Conservation (phyloP, 2,888 invertebrate genomes). For the Apomyelois bistriatella region DNA sequence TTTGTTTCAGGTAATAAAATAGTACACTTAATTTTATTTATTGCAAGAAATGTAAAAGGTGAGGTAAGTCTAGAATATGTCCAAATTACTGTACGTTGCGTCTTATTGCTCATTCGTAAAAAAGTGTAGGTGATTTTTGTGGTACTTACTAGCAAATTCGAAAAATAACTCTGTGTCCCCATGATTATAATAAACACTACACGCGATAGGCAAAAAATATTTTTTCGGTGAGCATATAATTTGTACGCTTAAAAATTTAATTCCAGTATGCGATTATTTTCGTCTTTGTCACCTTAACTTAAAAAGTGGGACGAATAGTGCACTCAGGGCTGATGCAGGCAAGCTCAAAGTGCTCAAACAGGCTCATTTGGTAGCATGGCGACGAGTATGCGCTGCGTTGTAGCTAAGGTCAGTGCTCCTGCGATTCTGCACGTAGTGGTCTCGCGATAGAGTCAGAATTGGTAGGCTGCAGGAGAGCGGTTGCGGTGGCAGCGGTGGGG, state of each 20-base stretch:
- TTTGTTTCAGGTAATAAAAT: conserved; percentile 66
- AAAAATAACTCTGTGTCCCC: too few species aligned
- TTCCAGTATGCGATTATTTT: background rate
- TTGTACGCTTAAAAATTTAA: too few species aligned
- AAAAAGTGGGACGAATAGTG: conserved; percentile 40
- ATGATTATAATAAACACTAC: too few species aligned
- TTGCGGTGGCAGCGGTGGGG: conserved; percentile 59
- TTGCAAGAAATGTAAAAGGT: conserved; percentile 51
- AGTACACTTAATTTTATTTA: conserved; percentile 28
- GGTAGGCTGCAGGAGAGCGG: conserved; percentile 66
- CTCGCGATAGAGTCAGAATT: conserved; percentile 67
- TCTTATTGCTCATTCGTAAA: too few species aligned
- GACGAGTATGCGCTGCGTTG: conserved; percentile 39
- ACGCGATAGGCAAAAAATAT: too few species aligned
- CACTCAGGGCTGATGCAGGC: conserved; percentile 48
- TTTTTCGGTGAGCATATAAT: background rate
- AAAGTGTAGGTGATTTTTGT: too few species aligned
- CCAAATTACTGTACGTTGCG: too few species aligned
- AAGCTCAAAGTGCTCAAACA: conserved; percentile 40
- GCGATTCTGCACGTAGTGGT: conserved; percentile 70
- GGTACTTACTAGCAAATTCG: too few species aligned
- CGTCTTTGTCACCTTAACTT: conserved; percentile 19
- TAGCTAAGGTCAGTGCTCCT: conserved; percentile 71
- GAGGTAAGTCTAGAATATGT: conserved; percentile 33
- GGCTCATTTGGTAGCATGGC: conserved; percentile 33